Evolutionary conservation across 2,797 vertebrate genomes (phyloP), one percentile per base, ranked within the genome.

Genomic region (Alauda arvensis): DNA sequence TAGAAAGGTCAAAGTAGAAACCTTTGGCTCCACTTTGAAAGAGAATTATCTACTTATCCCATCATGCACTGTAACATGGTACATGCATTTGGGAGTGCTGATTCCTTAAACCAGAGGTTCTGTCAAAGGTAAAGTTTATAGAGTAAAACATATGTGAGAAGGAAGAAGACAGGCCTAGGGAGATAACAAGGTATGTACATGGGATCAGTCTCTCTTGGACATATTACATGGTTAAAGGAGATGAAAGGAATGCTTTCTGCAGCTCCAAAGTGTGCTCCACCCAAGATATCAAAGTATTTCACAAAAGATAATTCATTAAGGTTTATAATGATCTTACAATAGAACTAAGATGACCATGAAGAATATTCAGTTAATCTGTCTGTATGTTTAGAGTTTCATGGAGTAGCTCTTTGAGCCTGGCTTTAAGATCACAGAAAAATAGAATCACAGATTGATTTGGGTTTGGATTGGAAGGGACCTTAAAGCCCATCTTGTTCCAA

Each of bases 61-160:
- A 2, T 43, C 3, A 2, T 26, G 33, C 14, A 12, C 25, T 5
- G 1, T 56, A 25, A n/a, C 0, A 7, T 26, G 18, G 56, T 59
- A 18, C 1, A 4, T 21, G 4, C 3, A 2, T 12, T 40, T 70
- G 15, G 45, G 25, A 43, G 33, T 15, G 16, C 43, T 53, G 70
- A 23, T 43, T 68, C 52, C 45, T 61, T 40, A 19, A 33, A 48
- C 17, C 31, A 31, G 53, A 79, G 28, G 12, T 29, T 59, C 60
- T 52, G 56, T 12, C 40, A 34, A 53, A 57, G 18, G 31, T 14
- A 6, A 42, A 40, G 29, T 53, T 85, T 39, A 37, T 8, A 23
- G 21, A 34, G 46, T 46, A 28, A 82, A 56, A 63, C 0, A 0
- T 12, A 8, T 12, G 28, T 55, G 56, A 67, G 48, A 62, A 33